Conservation (phyloP, 2,113 vertebrate genomes). For the Gambusia affinis region DNA sequence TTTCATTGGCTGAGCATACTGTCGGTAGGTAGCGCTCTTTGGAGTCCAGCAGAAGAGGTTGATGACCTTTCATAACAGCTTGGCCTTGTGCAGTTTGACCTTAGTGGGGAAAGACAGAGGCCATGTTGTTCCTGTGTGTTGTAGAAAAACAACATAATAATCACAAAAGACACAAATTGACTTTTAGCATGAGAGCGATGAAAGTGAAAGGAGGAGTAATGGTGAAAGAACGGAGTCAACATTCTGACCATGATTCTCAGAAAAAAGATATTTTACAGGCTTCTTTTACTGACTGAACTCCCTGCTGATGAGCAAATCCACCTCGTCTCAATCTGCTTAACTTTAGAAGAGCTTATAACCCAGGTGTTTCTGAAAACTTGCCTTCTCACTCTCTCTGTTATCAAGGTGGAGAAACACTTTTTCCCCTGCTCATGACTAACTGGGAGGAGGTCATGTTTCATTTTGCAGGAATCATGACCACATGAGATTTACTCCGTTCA, state of each 20-base stretch:
- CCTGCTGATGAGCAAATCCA: neutral
- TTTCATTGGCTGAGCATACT: slow-evolving; percentile 89
- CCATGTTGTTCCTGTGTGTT: neutral
- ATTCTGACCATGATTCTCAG: neutral
- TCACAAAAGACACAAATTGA: neutral
- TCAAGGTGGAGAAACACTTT: neutral
- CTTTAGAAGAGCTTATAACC: neutral
- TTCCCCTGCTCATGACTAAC: neutral
- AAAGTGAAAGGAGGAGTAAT: neutral
- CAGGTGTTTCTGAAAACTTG: neutral
- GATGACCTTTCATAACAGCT: slow-evolving; percentile 61
- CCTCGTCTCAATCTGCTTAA: too few species aligned
- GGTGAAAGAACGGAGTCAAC: neutral
- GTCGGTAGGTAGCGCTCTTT: slow-evolving; percentile 92
- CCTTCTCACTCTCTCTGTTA: neutral
- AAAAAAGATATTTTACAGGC: neutral
- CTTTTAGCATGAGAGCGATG: neutral
- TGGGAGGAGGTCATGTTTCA: neutral
- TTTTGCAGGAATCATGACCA: neutral
- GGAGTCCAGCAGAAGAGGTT: slow-evolving; percentile 96
- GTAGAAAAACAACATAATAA: neutral
- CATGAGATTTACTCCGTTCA: neutral
- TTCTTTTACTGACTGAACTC: neutral
- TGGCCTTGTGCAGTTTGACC: neutral
- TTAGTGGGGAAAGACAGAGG: too few species aligned